These are phyloP conservation scores for Octodonta nipae DNA, from an alignment of 2,888 invertebrate genomes.

Conservation along the genomic window DNA sequence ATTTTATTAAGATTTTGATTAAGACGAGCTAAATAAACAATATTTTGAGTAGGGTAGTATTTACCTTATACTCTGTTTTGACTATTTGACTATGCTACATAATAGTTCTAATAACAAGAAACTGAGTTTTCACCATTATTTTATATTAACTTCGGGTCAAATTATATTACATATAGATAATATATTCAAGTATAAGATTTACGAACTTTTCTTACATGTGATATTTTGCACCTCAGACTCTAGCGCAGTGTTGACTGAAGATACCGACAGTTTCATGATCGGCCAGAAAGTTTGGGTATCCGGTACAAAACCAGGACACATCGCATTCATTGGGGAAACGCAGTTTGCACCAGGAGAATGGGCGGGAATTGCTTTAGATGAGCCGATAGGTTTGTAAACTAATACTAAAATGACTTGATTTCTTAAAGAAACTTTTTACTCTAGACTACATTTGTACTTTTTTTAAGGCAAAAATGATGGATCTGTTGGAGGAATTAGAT, in stretches of 20 bases:
- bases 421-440: neutral
- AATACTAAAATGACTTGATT: neutral
- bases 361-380: constrained; percentile 94
- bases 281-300: constrained; percentile 91
- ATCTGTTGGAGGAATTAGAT: constrained; percentile 78
- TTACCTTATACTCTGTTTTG: no score
- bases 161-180: no score
- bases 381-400: constrained; percentile 66
- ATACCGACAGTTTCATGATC: constrained; percentile 90
- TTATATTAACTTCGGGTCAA: no score
- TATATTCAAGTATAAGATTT: no score
- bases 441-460: neutral
- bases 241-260: constrained; percentile 70
- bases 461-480: constrained; percentile 87
- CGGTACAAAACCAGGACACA: constrained; percentile 79
- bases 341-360: constrained; percentile 96
- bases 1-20: no score
- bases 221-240: constrained; percentile 67
- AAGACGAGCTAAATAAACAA: no score
- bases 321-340: constrained; percentile 88
- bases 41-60: no score
- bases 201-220: no score
- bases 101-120: no score
- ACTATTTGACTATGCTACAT: no score
- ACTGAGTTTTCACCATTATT: no score